Evolutionary conservation across 2,113 vertebrate genomes (phyloP), one percentile per base, ranked within the genome.

Genomic region (Hemicordylus capensis): DNA sequence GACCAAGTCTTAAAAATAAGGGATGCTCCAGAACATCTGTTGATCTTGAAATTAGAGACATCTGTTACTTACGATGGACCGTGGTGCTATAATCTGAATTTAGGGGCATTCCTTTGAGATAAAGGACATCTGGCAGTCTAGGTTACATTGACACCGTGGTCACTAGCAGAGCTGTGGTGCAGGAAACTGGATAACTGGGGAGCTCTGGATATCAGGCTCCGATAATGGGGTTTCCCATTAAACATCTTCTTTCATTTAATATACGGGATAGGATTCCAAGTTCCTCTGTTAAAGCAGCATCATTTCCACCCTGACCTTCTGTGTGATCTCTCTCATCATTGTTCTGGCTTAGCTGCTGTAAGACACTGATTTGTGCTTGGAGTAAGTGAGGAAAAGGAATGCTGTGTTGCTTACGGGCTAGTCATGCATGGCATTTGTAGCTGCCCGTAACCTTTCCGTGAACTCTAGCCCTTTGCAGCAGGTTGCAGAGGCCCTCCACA

Each of bases 391-490:
- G 10, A 63, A 87, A 92, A 85, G 87, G 77, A 83, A 67, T 61
- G 61, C 69, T n/a, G 1, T 89, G 79, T 93, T 80, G 87, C 87
- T 91, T 81, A 2, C 0, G 79, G 89, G 90, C 87, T 26, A 4
- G 51, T 84, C 89, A 92, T 69, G 69, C 5, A 17, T 86, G 82
- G 89, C 87, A 46, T 92, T 91, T 94, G 89, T 77, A 90, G 93
- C 86, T 90, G 90, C 82, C 91, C 84, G 9, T 96, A 96, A 97
- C 96, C 96, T 96, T 91, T 96, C 76, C 17, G 90, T 97, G 96
- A 97, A 96, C 96, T 92, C 93, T 83, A 90, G 94, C 80, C 91
- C 94, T 91, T 58, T 89, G 94, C 88, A 95, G 95, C 96, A 96
- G 95, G 95, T 93, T 97, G 93, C 84, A 67, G 95, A 94, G 93